phyloP scores from a whole-genome alignment of 2,113 vertebrate genomes.

The Hymenochirus boettgeri region DNA sequence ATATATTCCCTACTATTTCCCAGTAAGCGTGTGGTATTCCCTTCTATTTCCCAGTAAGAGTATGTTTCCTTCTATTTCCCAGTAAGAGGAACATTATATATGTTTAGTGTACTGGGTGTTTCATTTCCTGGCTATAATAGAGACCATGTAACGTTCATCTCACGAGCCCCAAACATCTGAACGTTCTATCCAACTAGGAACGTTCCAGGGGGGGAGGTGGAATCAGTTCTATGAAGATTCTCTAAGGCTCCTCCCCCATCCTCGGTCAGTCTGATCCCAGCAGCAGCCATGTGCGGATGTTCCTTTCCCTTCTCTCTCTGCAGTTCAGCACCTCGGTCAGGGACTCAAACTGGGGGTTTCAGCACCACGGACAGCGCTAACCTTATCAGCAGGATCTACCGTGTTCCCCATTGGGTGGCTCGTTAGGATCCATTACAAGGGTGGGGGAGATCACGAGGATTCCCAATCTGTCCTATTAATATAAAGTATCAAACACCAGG shows the following conservation, averaged over 20 bases:
- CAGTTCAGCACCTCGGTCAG: too few species aligned
- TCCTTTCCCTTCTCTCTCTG: conserved; percentile 41
- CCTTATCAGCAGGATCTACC: background rate
- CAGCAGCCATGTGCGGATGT: conserved; percentile 35
- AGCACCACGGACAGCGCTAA: conserved; percentile 45
- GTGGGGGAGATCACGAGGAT: too few species aligned
- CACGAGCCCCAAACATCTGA: background rate
- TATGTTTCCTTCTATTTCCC: too few species aligned
- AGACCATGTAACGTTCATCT: background rate
- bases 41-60: too few species aligned
- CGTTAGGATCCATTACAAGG: too few species aligned
- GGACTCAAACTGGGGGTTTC: background rate
- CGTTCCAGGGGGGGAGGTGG: background rate
- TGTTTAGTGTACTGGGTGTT: too few species aligned
- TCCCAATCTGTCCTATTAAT: too few species aligned
- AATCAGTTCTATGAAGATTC: background rate
- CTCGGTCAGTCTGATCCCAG: conserved; percentile 39
- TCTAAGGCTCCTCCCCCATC: conserved; percentile 39
- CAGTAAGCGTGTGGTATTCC: too few species aligned
- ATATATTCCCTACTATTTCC: too few species aligned
- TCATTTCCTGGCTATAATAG: background rate
- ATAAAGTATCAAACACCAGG: too few species aligned
- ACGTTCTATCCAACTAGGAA: background rate
- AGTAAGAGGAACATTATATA: too few species aligned
- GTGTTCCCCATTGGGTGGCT: too few species aligned